Percentiles rank a stretch among this genome's conserved stretches.
These are phyloP conservation scores for Pholis gunnellus DNA, from an alignment of 2,113 vertebrate species.

Conservation along the genomic window DNA sequence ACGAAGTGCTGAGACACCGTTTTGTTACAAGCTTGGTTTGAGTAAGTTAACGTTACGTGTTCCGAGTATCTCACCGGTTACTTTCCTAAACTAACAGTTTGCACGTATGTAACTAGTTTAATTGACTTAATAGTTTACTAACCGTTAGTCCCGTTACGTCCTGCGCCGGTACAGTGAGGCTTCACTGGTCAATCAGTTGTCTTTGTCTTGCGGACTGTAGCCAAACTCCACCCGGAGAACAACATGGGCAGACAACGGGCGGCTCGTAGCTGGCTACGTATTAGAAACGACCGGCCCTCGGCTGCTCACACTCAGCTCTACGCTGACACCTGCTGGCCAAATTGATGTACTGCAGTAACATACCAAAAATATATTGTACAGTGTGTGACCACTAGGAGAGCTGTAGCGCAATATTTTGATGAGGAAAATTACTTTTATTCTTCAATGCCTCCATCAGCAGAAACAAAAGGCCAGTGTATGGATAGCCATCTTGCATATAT, in stretches of 20 bases:
- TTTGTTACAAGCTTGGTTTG: not conserved
- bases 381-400: not conserved
- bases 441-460: too few species aligned
- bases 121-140: not conserved
- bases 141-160: conserved; percentile 41
- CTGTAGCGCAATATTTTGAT: conserved; percentile 6
- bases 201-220: conserved; percentile 67
- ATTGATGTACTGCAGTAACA: not conserved
- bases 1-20: conserved; percentile 25
- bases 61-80: not conserved
- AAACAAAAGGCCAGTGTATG: not conserved
- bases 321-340: conserved; percentile 41
- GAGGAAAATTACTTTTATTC: too few species aligned
- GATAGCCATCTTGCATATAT: not conserved
- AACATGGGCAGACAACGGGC: conserved; percentile 23
- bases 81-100: not conserved
- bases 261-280: not conserved
- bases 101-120: not conserved
- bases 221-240: conserved; percentile 68
- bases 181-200: conserved; percentile 39
- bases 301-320: not conserved
- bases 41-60: not conserved
- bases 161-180: not conserved
- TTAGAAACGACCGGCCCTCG: not conserved
- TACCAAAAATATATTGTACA: fast-evolving